A percentile compares a stretch with the other conserved stretches of the same genome.
Evolutionary conservation across 2,888 invertebrate genomes (phyloP).

Genomic region (Cerceris rybyensis): DNA sequence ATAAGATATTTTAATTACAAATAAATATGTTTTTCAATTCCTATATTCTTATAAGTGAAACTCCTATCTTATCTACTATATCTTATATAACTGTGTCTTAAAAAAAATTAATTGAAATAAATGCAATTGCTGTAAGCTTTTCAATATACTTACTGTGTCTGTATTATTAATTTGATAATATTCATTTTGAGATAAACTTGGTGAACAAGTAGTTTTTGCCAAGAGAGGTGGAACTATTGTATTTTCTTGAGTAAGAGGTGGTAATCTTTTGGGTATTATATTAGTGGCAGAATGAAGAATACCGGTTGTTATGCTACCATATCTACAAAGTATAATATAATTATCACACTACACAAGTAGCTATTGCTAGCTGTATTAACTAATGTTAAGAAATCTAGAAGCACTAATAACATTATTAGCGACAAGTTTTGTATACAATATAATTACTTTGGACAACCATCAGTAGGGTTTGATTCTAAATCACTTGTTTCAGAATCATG

Average conservation of each 20-base stretch:
- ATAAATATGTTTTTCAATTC: too few species aligned
- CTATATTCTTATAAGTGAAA: too few species aligned
- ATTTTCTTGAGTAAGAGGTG: slow-evolving; percentile 56
- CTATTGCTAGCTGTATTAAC: not conserved
- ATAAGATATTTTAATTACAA: not conserved
- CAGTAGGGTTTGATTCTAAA: slow-evolving; percentile 64
- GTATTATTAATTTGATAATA: slow-evolving; percentile 67
- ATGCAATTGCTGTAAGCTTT: slow-evolving; percentile 29
- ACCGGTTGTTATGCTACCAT: slow-evolving; percentile 66
- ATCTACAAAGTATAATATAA: slow-evolving; percentile 50
- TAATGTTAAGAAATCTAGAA: not conserved
- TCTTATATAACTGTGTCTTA: too few species aligned
- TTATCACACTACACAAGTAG: not conserved
- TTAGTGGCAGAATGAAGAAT: slow-evolving; percentile 62
- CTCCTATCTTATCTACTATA: too few species aligned
- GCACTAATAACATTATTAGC: not conserved
- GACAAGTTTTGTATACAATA: not conserved
- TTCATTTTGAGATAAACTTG: slow-evolving; percentile 55
- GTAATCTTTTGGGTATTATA: slow-evolving; percentile 64
- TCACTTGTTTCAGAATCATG: slow-evolving; percentile 78
- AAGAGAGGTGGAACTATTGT: slow-evolving; percentile 40
- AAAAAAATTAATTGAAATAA: not conserved
- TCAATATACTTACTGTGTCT: slow-evolving; percentile 66
- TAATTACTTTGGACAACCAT: slow-evolving; percentile 63
- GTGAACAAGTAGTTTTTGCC: slow-evolving; percentile 36